Evolutionary conservation across 2,113 vertebrate species (phyloP), one percentile per base, ranked within the genome.

Genomic region (Charina bottae): DNA sequence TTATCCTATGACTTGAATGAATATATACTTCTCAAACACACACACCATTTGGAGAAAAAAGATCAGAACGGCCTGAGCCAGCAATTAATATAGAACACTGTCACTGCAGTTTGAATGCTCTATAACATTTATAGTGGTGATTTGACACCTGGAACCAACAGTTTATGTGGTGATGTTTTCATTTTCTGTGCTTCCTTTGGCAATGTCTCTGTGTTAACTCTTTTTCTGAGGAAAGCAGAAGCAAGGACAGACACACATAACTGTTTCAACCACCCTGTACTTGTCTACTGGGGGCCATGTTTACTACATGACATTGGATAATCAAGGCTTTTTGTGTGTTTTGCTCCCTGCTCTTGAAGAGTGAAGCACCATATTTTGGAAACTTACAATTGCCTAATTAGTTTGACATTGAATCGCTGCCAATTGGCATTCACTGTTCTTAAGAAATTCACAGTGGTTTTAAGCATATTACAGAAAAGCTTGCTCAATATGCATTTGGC

Each of bases 171-270:
- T 90, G 93, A 88, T 78, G 84, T 92, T 96, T 89, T 88, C 55
- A 21, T 93, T 95, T 93, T 93, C 95, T 94, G 42, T 90, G 89
- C 94, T 95, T 95, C 94, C 88, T 94, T 96, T 95, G 92, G 91
- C 93, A 90, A 64, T 11, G 68, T 46, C 85, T 95, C 42, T 92
- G 78, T n/a, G 89, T 92, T 93, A 23, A 90, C 68, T 83, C 88
- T 64, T 11, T 86, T 95, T 95, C 19, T 37, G 56, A 17, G 85
- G 49, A 23, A 33, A 84, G 49, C 15, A 2, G 33, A 62, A 26
- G 10, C 2, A 24, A 33, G 28, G 23, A 56, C 37, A 46, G 21
- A 56, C 62, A 15, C 37, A 49, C 54, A 21, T 6, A 10, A 87
- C 92, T 60, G 78, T 95, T 84, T 92, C 92, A 95, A 64, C 92